Percentiles rank a stretch among this genome's conserved stretches.
phyloP scores from a whole-genome alignment of 1,140 invertebrate genomes.

The Fopius arisanus region DNA sequence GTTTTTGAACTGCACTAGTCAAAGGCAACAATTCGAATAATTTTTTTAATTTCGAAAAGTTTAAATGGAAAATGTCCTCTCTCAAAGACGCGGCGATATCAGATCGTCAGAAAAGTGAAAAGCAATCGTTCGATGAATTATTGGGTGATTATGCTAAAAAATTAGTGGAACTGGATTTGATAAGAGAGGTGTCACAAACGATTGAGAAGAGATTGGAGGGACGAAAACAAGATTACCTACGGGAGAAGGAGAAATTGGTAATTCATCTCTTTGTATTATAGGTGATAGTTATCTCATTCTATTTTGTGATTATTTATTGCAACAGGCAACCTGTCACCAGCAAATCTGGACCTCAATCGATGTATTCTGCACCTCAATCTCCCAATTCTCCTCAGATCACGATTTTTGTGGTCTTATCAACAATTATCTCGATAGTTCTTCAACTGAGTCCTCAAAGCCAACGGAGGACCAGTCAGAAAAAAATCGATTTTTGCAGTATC shows the following conservation, averaged over 20 bases:
- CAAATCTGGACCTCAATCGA: not conserved
- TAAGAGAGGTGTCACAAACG: slow-evolving; percentile 23
- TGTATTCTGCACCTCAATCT: not conserved
- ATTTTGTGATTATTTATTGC: not conserved
- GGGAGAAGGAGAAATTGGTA: slow-evolving; percentile 41
- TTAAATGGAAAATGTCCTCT: not conserved
- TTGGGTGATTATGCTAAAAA: slow-evolving; percentile 14
- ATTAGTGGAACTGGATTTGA: slow-evolving; percentile 34
- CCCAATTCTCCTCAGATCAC: not conserved
- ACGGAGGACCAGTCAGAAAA: not conserved
- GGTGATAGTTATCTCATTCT: slow-evolving; percentile 5
- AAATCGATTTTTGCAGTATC: not conserved
- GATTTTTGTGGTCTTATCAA: not conserved
- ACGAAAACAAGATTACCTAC: slow-evolving; percentile 26
- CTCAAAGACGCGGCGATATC: not conserved
- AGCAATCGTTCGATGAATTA: not conserved
- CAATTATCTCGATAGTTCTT: not conserved
- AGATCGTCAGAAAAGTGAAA: slow-evolving; percentile 35
- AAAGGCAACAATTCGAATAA: too few relatives aligned
- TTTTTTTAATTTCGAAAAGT: too few relatives aligned
- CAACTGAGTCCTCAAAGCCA: not conserved
- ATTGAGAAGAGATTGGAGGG: slow-evolving; percentile 19
- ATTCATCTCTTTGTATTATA: not conserved
- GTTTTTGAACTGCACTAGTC: too few relatives aligned
- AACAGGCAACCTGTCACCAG: not conserved